These are phyloP conservation scores for Stictonetta naevosa DNA, from an alignment of 2,113 vertebrate genomes.

Conservation along the genomic window DNA sequence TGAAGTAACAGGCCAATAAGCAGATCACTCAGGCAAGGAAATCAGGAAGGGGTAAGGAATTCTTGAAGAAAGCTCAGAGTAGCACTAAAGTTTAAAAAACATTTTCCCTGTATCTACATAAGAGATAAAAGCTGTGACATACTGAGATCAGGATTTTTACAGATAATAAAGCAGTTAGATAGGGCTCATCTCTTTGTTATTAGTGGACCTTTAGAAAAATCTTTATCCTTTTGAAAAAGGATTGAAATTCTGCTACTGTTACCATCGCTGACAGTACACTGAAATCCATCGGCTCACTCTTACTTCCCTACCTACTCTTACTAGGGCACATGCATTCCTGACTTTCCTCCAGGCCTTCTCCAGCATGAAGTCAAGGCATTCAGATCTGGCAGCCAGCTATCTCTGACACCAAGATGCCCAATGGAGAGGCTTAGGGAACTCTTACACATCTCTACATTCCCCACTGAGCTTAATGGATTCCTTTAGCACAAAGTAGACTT, in stretches of 20 bases:
- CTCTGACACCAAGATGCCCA: background rate
- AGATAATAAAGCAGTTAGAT: background rate
- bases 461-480: background rate
- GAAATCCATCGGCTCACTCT: fast-evolving
- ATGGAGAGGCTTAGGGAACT: background rate
- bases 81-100: background rate
- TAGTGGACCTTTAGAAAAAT: background rate
- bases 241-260: background rate
- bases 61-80: background rate
- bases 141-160: background rate
- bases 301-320: background rate
- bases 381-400: background rate
- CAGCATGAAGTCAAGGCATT: background rate
- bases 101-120: fast-evolving
- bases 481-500: background rate
- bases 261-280: background rate
- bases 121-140: fast-evolving
- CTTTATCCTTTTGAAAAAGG: background rate
- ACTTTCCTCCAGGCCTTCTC: background rate
- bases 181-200: background rate
- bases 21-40: background rate
- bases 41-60: background rate
- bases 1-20: background rate
- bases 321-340: background rate
- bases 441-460: background rate